These are phyloP conservation scores for Tenualosa thibaudeaui DNA, from an alignment of 2,797 vertebrate species.

Conservation along the genomic window DNA sequence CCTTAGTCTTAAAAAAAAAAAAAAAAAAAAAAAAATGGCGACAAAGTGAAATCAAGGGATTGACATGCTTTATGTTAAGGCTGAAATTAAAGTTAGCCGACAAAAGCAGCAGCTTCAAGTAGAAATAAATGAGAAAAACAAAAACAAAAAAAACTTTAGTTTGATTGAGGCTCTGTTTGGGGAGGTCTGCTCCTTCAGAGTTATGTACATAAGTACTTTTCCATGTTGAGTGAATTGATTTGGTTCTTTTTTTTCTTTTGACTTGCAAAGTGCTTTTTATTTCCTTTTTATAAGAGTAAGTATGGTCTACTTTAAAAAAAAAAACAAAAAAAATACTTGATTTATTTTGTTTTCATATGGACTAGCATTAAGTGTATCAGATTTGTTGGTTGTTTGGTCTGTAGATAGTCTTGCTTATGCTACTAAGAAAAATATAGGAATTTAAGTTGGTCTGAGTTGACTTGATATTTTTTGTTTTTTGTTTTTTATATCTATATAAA, in stretches of 20 bases:
- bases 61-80: constrained; percentile 71
- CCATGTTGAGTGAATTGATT: constrained; percentile 79
- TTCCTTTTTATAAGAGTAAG: constrained; percentile 19
- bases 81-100: constrained; percentile 54
- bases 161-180: constrained; percentile 72
- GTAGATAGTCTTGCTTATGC: constrained; percentile 95
- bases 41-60: constrained; percentile 65
- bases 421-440: constrained; percentile 85
- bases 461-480: constrained; percentile 55
- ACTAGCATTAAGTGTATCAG: constrained; percentile 83
- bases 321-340: constrained; percentile 9
- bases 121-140: not conserved
- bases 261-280: constrained; percentile 69
- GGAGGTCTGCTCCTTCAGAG: constrained; percentile 78
- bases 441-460: constrained; percentile 47
- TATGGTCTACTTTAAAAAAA: constrained; percentile 24
- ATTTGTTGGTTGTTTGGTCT: constrained; percentile 94
- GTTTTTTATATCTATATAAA: constrained; percentile 79
- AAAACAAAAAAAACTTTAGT: constrained; percentile 60
- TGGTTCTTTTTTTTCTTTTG: constrained; percentile 75
- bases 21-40: constrained; percentile 52
- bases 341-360: constrained; percentile 19
- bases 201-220: constrained; percentile 94
- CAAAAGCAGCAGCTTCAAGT: constrained; percentile 66
- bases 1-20: constrained; percentile 81